These are phyloP conservation scores for Macrotis lagotis DNA, from an alignment of 2,113 vertebrate species.

Conservation along the genomic window DNA sequence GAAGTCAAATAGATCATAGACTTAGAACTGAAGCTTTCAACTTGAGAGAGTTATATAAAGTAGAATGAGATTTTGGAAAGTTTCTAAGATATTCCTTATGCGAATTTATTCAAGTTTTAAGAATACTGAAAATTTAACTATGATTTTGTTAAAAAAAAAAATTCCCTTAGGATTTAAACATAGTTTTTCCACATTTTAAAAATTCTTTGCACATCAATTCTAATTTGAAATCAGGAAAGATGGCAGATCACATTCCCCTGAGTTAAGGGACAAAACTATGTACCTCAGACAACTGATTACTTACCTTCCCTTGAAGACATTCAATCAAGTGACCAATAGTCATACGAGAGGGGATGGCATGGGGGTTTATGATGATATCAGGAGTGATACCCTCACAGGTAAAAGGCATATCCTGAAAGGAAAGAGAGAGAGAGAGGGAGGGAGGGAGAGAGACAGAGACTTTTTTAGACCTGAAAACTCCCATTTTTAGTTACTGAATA, in stretches of 20 bases:
- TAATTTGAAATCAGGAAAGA: slow-evolving; percentile 31
- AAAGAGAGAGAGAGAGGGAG: too few species aligned
- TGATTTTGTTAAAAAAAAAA: background rate
- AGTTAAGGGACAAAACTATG: background rate
- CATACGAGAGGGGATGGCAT: slow-evolving; percentile 99
- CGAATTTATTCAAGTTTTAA: background rate
- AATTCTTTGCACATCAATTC: background rate
- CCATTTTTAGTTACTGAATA: background rate
- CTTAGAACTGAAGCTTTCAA: background rate
- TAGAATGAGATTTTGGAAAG: background rate
- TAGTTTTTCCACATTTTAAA: background rate
- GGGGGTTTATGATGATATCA: slow-evolving; percentile 99
- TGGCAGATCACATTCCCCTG: background rate
- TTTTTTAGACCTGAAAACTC: background rate
- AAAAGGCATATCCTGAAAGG: slow-evolving; percentile 96
- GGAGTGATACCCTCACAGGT: slow-evolving; percentile 99
- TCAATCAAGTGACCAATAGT: slow-evolving; percentile 99
- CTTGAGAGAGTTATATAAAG: background rate
- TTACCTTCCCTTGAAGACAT: slow-evolving; percentile 99
- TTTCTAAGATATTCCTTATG: background rate
- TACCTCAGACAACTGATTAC: background rate
- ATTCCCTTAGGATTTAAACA: background rate
- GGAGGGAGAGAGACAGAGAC: too few species aligned
- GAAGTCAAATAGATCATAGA: background rate
- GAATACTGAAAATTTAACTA: background rate